Evolutionary conservation across 2,888 invertebrate genomes (phyloP).

Genomic region (Lymantria monacha): DNA sequence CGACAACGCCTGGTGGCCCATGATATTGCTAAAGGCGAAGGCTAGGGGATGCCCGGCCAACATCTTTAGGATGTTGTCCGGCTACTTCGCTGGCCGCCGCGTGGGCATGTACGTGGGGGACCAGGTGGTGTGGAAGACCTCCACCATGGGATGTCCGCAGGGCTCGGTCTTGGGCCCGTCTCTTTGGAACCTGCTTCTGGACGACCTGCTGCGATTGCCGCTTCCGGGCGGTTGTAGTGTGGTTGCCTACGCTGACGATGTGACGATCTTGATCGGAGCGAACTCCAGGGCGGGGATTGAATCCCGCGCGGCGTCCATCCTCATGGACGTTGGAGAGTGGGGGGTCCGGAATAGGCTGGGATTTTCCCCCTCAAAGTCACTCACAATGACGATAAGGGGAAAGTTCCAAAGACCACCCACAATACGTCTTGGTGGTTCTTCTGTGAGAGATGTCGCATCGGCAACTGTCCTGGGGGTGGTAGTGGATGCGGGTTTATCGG

Average conservation of each 20-base stretch:
- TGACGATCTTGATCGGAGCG: slow-evolving; percentile 25
- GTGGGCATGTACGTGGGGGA: too few species aligned
- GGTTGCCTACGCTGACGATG: slow-evolving; percentile 33
- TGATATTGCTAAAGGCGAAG: too few species aligned
- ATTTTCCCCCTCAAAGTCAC: background rate
- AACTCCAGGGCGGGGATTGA: slow-evolving; percentile 4
- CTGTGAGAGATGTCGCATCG: slow-evolving; percentile 2
- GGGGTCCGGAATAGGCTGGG: background rate
- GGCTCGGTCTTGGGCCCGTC: slow-evolving; percentile 26
- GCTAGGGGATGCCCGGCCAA: too few species aligned
- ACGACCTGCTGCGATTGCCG: slow-evolving; percentile 29
- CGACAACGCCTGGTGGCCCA: too few species aligned
- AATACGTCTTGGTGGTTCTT: background rate
- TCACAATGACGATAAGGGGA: background rate
- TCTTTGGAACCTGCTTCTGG: slow-evolving; percentile 29
- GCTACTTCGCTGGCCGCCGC: too few species aligned
- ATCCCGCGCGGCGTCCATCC: slow-evolving; percentile 1
- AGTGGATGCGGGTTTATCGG: slow-evolving; percentile 9
- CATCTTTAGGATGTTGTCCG: too few species aligned
- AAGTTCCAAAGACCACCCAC: background rate
- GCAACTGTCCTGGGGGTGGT: slow-evolving; percentile 22
- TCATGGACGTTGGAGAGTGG: background rate
- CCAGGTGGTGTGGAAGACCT: slow-evolving; percentile 11
- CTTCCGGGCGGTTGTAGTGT: slow-evolving; percentile 8
- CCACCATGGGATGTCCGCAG: slow-evolving; percentile 35